phyloP scores from a whole-genome alignment of 2,797 vertebrate species.

The Manis crassicaudata region DNA sequence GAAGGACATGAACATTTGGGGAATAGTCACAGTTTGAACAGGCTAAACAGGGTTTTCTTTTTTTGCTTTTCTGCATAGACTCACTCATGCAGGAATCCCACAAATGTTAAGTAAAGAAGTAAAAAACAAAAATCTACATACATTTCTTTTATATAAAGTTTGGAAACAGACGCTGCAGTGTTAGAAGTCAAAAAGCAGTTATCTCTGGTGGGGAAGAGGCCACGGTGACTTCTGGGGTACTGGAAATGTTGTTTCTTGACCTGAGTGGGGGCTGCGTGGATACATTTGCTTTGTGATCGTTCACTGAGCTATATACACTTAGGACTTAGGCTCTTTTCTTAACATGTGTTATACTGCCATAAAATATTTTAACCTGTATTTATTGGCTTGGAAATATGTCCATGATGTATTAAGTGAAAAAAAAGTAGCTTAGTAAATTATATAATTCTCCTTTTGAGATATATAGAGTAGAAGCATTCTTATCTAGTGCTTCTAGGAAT shows the following conservation, averaged over 20 bases:
- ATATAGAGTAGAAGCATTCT: neutral
- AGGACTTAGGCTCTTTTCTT: neutral
- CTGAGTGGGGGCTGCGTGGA: neutral
- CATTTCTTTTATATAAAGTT: neutral
- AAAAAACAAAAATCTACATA: neutral
- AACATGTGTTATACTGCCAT: neutral
- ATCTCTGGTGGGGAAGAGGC: neutral
- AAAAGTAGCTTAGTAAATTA: slow-evolving; percentile 1
- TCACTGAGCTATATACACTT: neutral
- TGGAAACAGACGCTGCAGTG: neutral
- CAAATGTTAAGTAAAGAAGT: neutral
- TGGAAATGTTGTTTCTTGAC: neutral
- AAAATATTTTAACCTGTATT: slow-evolving; percentile 25
- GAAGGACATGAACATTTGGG: neutral
- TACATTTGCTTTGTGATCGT: neutral
- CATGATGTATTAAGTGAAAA: neutral
- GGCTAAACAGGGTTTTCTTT: neutral
- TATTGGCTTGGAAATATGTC: neutral
- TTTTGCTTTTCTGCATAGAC: neutral
- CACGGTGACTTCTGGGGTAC: neutral
- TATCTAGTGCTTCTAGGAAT: neutral
- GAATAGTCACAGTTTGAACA: neutral
- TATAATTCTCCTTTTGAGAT: slow-evolving; percentile 2
- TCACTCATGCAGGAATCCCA: neutral
- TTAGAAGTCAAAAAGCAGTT: neutral